Conservation (phyloP, 2,797 vertebrate species). For the Alca torda region DNA sequence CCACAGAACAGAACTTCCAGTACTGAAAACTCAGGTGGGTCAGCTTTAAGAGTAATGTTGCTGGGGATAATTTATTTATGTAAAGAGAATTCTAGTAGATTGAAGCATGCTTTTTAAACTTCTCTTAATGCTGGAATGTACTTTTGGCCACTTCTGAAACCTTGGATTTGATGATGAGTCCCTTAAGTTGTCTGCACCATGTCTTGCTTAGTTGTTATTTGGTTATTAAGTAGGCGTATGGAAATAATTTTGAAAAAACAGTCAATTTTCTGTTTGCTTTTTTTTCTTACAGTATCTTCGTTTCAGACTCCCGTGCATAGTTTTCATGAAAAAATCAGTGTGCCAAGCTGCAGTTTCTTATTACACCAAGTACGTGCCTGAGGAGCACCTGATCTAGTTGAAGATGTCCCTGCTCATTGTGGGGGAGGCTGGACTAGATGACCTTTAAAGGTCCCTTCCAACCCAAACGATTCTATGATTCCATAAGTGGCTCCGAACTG, state of each 20-base stretch:
- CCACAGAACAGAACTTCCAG: neutral
- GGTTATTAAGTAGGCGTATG: neutral
- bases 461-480: neutral
- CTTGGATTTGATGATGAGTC: neutral
- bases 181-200: neutral
- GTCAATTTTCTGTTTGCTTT: neutral
- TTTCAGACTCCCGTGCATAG: neutral
- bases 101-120: neutral
- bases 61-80: neutral
- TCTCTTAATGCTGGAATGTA: neutral
- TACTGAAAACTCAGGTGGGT: neutral
- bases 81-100: neutral
- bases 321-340: neutral
- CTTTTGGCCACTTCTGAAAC: neutral
- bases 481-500: neutral
- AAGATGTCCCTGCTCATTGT: neutral
- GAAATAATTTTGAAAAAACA: neutral
- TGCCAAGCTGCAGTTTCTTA: neutral
- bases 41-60: neutral
- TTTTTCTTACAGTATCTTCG: neutral
- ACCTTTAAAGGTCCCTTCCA: neutral
- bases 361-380: fast-evolving
- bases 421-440: neutral
- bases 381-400: neutral
- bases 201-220: neutral